phyloP scores from a whole-genome alignment of 2,797 vertebrate genomes.

The Schizothorax lantsangensis region DNA sequence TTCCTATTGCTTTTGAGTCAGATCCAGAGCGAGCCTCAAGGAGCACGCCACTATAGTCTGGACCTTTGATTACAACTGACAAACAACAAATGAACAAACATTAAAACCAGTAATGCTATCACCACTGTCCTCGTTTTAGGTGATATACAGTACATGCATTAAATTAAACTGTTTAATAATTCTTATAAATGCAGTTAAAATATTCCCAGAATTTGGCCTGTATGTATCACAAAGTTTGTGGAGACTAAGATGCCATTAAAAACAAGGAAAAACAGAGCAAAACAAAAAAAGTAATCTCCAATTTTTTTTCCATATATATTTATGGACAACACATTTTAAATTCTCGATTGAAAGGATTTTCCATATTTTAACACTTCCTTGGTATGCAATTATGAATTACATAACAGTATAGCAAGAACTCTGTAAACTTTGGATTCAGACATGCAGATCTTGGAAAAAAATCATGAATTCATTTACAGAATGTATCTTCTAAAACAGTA shows the following conservation, averaged over 20 bases:
- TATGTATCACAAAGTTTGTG: not conserved
- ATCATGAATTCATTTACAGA: not conserved
- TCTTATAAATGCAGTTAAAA: not conserved
- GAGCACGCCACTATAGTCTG: slow-evolving; percentile 68
- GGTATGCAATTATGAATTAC: not conserved
- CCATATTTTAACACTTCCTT: not conserved
- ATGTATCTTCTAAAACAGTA: not conserved
- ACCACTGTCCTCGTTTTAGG: not conserved
- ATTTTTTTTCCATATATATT: not conserved
- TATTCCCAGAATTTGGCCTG: not conserved
- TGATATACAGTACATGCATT: not conserved
- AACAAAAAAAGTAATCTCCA: not conserved
- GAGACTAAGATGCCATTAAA: not conserved
- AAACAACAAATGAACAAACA: slow-evolving; percentile 27
- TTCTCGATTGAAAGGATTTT: not conserved
- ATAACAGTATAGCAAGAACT: not conserved
- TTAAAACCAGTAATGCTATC: not conserved
- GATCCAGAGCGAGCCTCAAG: slow-evolving; percentile 65
- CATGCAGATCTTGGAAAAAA: not conserved
- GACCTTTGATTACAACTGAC: slow-evolving; percentile 70
- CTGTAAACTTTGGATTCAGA: too few relatives aligned
- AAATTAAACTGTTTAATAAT: not conserved
- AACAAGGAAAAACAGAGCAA: not conserved
- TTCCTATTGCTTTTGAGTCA: slow-evolving; percentile 63
- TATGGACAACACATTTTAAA: not conserved